These are phyloP conservation scores for Andricus quercusramuli DNA, from an alignment of 2,888 invertebrate genomes.

Conservation along the genomic window DNA sequence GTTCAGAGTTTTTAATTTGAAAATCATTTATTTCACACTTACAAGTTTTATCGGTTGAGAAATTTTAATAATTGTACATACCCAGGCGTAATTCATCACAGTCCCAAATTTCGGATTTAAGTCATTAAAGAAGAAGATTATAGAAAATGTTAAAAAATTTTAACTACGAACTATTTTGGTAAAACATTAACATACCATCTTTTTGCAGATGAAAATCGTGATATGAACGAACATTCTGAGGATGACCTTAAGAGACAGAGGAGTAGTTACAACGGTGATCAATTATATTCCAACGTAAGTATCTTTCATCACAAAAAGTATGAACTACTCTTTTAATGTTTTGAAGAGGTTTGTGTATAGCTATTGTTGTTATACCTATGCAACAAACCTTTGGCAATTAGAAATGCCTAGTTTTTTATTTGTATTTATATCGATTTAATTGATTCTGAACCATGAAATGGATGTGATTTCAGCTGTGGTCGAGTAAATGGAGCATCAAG, in stretches of 20 bases:
- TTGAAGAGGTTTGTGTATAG: not conserved
- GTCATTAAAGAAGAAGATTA: no score
- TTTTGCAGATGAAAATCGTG: constrained; percentile 90
- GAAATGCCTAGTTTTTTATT: not conserved
- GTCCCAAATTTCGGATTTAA: no score
- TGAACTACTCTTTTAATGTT: constrained; percentile 41
- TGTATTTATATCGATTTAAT: not conserved
- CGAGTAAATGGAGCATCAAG: constrained; percentile 94
- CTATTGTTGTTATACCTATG: no score
- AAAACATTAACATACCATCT: not conserved
- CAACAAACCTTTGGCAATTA: not conserved
- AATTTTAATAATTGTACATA: no score
- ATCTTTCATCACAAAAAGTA: not conserved
- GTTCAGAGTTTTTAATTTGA: no score
- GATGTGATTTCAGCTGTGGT: constrained; percentile 84
- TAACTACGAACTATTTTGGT: not conserved
- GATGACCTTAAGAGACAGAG: constrained; percentile 94
- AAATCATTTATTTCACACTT: no score
- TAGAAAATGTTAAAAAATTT: not conserved
- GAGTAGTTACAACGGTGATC: constrained; percentile 93
- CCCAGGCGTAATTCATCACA: no score
- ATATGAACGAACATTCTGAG: constrained; percentile 92
- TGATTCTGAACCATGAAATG: constrained; percentile 27
- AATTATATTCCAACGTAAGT: constrained; percentile 93
- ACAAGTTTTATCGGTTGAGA: no score